Conservation (phyloP, 2,113 vertebrate species). For the Strix aluco region DNA sequence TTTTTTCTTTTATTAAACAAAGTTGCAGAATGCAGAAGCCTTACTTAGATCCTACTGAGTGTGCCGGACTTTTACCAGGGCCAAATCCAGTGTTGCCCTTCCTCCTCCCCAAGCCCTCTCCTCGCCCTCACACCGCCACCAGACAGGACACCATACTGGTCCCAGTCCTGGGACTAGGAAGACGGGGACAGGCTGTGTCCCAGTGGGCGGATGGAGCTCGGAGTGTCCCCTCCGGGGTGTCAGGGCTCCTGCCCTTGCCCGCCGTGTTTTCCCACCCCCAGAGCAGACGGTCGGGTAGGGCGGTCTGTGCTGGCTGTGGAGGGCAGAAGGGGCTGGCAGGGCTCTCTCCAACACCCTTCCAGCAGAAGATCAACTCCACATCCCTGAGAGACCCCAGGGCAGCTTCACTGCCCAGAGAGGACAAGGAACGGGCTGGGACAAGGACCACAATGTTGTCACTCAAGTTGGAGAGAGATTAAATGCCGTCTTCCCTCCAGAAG, state of each 20-base stretch:
- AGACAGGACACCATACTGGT: background rate
- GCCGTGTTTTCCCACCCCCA: background rate
- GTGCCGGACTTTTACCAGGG: background rate
- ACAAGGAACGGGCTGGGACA: accelerated
- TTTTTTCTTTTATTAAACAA: background rate
- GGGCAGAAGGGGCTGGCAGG: background rate
- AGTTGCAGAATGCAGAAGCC: background rate
- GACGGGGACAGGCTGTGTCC: accelerated
- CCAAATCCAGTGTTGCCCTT: accelerated
- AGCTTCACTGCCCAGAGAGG: background rate
- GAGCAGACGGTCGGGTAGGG: background rate
- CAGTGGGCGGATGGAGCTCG: accelerated
- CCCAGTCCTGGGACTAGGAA: accelerated
- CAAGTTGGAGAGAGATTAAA: background rate
- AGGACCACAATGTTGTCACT: background rate
- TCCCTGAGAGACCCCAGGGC: background rate
- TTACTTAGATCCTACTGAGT: background rate
- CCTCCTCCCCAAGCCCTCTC: background rate
- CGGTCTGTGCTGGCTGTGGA: no score
- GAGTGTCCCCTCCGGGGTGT: no score
- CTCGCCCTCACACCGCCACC: background rate
- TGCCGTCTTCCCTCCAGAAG: background rate
- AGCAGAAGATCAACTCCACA: accelerated
- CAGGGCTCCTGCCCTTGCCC: no score
- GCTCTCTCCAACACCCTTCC: background rate